phyloP scores from a whole-genome alignment of 2,797 vertebrate genomes.

The Pyrocephalus nanus region DNA sequence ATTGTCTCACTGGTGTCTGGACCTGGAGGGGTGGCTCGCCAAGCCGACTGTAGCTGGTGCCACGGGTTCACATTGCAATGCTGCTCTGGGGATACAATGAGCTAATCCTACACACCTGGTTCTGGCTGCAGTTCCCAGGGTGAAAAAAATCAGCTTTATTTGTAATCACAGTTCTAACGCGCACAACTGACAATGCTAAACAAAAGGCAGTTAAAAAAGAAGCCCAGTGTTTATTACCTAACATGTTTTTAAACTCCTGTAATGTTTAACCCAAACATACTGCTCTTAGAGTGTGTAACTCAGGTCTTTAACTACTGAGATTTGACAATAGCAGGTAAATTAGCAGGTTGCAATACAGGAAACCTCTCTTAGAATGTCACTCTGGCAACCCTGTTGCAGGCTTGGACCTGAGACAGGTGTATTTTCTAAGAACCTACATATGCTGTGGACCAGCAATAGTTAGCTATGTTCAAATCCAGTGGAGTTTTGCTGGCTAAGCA shows the following conservation, averaged over 20 bases:
- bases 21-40: not conserved
- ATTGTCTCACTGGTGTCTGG: not conserved
- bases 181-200: not conserved
- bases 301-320: not conserved
- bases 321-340: not conserved
- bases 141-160: constrained; percentile 2
- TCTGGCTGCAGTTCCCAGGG: not conserved
- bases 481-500: not conserved
- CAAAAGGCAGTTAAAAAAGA: not conserved
- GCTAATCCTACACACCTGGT: not conserved
- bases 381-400: not conserved
- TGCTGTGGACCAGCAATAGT: not conserved
- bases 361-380: not conserved
- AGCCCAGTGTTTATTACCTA: not conserved
- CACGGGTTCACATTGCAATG: not conserved
- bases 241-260: not conserved
- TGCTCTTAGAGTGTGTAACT: not conserved
- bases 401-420: not conserved
- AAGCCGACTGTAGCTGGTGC: not conserved
- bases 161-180: not conserved
- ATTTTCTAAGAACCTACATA: not conserved
- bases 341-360: not conserved
- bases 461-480: not conserved
- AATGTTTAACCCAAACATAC: not conserved
- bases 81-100: not conserved